These are phyloP conservation scores for Ptychoptera albimana DNA, from an alignment of 2,888 invertebrate genomes.

Conservation along the genomic window DNA sequence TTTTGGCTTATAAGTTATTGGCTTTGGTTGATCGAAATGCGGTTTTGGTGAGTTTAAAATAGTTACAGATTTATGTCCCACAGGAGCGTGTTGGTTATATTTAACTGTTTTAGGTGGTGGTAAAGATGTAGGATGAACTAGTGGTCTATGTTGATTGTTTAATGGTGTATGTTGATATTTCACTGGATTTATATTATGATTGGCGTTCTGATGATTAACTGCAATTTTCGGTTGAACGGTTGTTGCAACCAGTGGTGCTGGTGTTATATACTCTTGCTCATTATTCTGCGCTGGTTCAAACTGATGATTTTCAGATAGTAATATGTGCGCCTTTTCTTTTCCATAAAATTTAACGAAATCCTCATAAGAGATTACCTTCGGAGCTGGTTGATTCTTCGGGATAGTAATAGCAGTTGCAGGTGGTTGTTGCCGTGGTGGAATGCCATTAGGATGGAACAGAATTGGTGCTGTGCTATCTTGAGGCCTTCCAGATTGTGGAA, in stretches of 20 bases:
- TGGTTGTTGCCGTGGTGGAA: not conserved
- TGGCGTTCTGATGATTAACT: no score
- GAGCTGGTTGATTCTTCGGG: no score
- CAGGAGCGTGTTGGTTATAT: no score
- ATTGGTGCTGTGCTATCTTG: conserved; percentile 26
- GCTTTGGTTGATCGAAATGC: no score
- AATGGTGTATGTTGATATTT: no score
- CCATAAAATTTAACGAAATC: not conserved
- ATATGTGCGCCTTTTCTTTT: not conserved
- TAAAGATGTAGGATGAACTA: no score
- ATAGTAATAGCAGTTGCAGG: not conserved
- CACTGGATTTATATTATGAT: no score
- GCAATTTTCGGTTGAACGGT: not conserved
- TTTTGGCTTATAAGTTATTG: no score
- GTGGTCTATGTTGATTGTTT: no score
- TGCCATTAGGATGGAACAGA: conserved; percentile 19
- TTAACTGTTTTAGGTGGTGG: no score
- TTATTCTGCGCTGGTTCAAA: not conserved
- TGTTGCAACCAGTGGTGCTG: not conserved
- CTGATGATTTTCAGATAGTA: not conserved
- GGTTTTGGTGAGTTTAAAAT: no score
- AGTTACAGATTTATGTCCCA: no score
- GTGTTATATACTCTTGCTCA: not conserved
- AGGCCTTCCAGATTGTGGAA: conserved; percentile 16
- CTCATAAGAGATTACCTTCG: not conserved